These are phyloP conservation scores for Agrochola lychnidis DNA, from an alignment of 2,888 invertebrate species.

Conservation along the genomic window DNA sequence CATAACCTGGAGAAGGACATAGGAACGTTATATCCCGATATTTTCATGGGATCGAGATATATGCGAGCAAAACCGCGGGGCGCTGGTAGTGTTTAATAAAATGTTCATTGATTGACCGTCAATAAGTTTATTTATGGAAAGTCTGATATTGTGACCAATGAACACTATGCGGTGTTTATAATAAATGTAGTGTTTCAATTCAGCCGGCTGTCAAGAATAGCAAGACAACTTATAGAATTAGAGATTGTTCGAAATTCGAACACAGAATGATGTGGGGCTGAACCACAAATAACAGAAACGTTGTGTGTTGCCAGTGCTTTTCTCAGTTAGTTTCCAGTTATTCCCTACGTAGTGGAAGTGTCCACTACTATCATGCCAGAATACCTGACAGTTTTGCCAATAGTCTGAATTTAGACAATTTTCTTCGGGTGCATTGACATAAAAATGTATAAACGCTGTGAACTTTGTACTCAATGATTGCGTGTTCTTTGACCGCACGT, in stretches of 20 bases:
- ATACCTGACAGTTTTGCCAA: conserved; percentile 39
- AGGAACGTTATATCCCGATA: too few relatives aligned
- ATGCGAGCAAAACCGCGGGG: too few relatives aligned
- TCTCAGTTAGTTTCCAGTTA: neutral
- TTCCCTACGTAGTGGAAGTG: conserved; percentile 32
- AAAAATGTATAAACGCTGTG: conserved; percentile 28
- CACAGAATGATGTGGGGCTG: conserved; percentile 1
- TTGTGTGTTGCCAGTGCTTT: conserved; percentile 19
- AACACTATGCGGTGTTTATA: neutral
- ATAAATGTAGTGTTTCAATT: neutral
- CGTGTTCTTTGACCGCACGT: conserved; percentile 41
- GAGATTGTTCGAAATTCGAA: conserved; percentile 25
- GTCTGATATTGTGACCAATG: neutral
- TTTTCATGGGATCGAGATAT: too few relatives aligned
- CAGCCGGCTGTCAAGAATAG: conserved; percentile 8
- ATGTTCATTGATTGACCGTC: neutral
- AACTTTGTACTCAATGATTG: conserved; percentile 39
- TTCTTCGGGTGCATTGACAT: conserved; percentile 38
- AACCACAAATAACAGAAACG: conserved; percentile 24
- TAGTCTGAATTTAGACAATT: conserved; percentile 28
- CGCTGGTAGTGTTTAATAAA: neutral
- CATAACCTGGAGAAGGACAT: too few relatives aligned
- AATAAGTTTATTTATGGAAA: neutral
- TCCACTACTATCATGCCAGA: conserved; percentile 21
- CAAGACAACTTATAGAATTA: neutral